Evolutionary conservation across 2,797 vertebrate genomes (phyloP).

Genomic region (Oreonectes daqikongensis): DNA sequence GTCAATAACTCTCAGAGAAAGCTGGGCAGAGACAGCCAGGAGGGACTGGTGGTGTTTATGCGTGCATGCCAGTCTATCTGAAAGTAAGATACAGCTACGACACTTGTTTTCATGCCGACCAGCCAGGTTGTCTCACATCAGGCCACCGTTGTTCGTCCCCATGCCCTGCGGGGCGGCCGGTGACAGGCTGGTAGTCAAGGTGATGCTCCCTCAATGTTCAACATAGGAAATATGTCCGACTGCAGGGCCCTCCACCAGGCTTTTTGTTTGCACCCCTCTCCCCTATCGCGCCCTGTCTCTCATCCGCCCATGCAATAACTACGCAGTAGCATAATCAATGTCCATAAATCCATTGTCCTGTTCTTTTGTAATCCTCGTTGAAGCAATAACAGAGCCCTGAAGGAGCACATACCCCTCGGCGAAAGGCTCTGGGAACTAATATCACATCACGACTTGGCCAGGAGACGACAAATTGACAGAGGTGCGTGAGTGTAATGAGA

Average conservation of each 20-base stretch:
- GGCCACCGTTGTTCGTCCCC: not conserved
- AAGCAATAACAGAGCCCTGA: slow-evolving; percentile 54
- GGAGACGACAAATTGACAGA: slow-evolving; percentile 31
- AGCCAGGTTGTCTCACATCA: slow-evolving; percentile 33
- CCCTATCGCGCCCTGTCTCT: slow-evolving; percentile 13
- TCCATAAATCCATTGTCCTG: slow-evolving; percentile 61
- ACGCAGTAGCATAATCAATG: slow-evolving; percentile 55
- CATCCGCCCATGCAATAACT: slow-evolving; percentile 22
- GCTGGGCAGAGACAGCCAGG: slow-evolving; percentile 19
- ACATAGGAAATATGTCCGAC: slow-evolving; percentile 52
- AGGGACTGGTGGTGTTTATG: slow-evolving; percentile 6
- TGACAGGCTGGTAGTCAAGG: slow-evolving; percentile 60
- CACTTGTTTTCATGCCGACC: slow-evolving; percentile 18
- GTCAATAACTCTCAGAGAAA: slow-evolving; percentile 45
- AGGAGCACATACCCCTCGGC: slow-evolving; percentile 35
- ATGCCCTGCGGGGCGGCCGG: slow-evolving; percentile 18
- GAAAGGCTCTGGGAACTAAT: slow-evolving; percentile 41
- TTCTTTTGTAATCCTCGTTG: slow-evolving; percentile 56
- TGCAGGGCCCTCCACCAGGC: slow-evolving; percentile 42
- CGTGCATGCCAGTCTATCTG: slow-evolving; percentile 20
- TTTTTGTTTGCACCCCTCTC: slow-evolving; percentile 53
- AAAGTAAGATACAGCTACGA: slow-evolving; percentile 16
- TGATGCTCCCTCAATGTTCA: slow-evolving; percentile 43
- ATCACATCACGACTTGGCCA: slow-evolving; percentile 31
- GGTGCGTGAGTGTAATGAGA: not conserved